A percentile compares a stretch with the other conserved stretches of the same genome.
Evolutionary conservation across 1,140 invertebrate genomes (phyloP).

Genomic region (Subanguina moxae): DNA sequence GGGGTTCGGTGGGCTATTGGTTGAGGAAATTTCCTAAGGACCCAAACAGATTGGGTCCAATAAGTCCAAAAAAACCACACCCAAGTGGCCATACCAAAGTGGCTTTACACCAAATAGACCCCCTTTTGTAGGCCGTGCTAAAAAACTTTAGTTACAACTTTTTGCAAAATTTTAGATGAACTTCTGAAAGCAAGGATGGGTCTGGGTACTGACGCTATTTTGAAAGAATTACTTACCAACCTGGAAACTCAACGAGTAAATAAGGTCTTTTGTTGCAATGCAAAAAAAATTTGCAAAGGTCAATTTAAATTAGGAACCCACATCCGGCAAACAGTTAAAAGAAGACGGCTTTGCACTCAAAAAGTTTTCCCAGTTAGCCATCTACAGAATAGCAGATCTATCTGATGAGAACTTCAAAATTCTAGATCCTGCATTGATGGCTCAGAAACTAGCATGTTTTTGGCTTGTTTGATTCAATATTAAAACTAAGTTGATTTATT

Average conservation of each 20-base stretch:
- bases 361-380: slow-evolving; percentile 18
- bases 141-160: too few relatives aligned
- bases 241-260: neutral
- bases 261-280: neutral
- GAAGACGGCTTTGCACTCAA: slow-evolving; percentile 11
- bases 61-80: too few relatives aligned
- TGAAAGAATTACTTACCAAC: neutral
- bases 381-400: slow-evolving; percentile 9
- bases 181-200: neutral
- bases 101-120: too few relatives aligned
- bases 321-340: neutral
- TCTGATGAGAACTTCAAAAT: slow-evolving; percentile 13
- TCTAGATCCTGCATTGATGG: neutral
- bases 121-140: too few relatives aligned
- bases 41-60: too few relatives aligned
- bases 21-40: too few relatives aligned
- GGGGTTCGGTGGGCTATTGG: too few relatives aligned
- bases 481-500: neutral
- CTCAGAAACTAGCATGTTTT: slow-evolving; percentile 13
- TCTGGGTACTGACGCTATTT: neutral
- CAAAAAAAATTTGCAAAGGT: too few relatives aligned
- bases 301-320: too few relatives aligned
- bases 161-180: neutral
- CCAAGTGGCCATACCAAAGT: too few relatives aligned
- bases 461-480: neutral